A percentile compares a stretch with the other conserved stretches of the same genome.
phyloP scores from a whole-genome alignment of 2,113 vertebrate genomes.

The Paralichthys olivaceus region DNA sequence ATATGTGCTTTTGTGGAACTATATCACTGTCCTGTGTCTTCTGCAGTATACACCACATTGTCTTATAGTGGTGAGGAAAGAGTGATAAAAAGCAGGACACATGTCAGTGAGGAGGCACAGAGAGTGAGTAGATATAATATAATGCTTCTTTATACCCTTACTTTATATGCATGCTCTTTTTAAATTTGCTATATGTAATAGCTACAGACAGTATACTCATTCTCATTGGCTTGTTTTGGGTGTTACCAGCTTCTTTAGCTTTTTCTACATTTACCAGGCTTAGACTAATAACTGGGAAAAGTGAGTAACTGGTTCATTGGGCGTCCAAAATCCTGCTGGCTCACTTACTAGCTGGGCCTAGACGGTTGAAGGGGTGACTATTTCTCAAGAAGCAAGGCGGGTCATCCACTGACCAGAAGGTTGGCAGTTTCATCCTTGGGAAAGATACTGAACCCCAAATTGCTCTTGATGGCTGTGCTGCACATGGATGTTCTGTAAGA shows the following conservation, averaged over 20 bases:
- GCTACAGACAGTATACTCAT: background rate
- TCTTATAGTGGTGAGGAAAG: background rate
- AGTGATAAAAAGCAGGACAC: background rate
- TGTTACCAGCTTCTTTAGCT: background rate
- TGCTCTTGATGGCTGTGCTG: too few relatives aligned
- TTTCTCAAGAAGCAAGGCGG: too few relatives aligned
- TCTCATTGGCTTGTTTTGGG: background rate
- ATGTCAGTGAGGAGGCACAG: background rate
- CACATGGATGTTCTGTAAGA: too few relatives aligned
- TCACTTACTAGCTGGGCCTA: background rate
- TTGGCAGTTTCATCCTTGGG: too few relatives aligned
- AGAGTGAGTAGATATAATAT: background rate
- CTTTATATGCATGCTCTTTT: background rate
- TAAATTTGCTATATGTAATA: background rate
- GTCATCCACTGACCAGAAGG: too few relatives aligned
- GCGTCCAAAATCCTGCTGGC: background rate
- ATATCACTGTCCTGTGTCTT: background rate
- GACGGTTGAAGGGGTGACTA: too few relatives aligned
- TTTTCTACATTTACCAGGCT: background rate
- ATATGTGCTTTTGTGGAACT: too few relatives aligned
- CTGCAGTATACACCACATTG: background rate
- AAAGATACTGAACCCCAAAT: too few relatives aligned
- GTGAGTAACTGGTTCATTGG: background rate
- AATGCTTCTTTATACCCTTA: background rate
- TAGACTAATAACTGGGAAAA: background rate